Evolutionary conservation across 2,888 invertebrate species (phyloP).

Genomic region (Dasypogon diadema): DNA sequence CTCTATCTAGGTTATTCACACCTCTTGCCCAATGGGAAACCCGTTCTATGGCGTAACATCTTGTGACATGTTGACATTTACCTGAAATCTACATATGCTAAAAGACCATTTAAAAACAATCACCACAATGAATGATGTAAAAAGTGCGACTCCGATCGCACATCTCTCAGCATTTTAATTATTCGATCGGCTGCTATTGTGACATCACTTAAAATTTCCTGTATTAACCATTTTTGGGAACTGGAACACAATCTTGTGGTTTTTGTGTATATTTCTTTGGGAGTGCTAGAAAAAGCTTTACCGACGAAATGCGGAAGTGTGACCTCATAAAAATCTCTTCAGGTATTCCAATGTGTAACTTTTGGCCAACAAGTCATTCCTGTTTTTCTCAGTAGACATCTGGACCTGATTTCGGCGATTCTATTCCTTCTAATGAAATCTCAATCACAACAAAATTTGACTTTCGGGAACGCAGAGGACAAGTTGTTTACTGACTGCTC

Average conservation of each 20-base stretch:
- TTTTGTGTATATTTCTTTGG: not conserved
- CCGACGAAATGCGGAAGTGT: slow-evolving; percentile 43
- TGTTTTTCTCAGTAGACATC: slow-evolving; percentile 28
- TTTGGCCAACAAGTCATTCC: slow-evolving; percentile 47
- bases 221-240: slow-evolving; percentile 17
- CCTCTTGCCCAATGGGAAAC: slow-evolving; percentile 44
- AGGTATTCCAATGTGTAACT: slow-evolving; percentile 43
- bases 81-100: slow-evolving; percentile 33
- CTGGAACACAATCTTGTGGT: slow-evolving; percentile 25
- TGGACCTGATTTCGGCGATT: slow-evolving; percentile 22
- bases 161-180: not conserved
- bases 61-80: slow-evolving; percentile 43
- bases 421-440: slow-evolving; percentile 44
- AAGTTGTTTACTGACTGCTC: slow-evolving; percentile 45
- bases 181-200: slow-evolving; percentile 22
- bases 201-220: slow-evolving; percentile 43
- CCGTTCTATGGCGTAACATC: slow-evolving; percentile 46
- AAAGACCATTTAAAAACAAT: slow-evolving; percentile 31
- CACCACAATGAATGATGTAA: slow-evolving; percentile 25
- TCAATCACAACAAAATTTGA: slow-evolving; percentile 39
- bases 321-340: slow-evolving; percentile 48
- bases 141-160: not conserved
- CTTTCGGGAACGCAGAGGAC: slow-evolving; percentile 44
- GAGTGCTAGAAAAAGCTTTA: not conserved
- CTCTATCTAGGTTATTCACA: slow-evolving; percentile 49